phyloP scores from a whole-genome alignment of 2,113 vertebrate species.

The Heterocephalus glaber region DNA sequence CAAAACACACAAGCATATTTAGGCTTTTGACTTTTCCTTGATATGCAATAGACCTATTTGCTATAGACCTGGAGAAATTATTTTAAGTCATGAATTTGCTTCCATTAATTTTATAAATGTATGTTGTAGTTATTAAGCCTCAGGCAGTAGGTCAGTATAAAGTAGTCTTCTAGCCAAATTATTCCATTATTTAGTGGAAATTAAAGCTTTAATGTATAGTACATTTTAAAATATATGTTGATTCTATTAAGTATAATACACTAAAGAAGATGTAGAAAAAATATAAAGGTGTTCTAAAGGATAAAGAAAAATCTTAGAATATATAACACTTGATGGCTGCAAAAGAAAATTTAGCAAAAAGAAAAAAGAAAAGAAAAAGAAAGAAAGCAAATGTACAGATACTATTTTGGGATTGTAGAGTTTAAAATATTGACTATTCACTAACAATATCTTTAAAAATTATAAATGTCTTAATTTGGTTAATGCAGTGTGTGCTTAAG shows the following conservation, averaged over 20 bases:
- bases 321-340: not conserved
- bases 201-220: not conserved
- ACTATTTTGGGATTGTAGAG: not conserved
- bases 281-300: not conserved
- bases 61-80: not conserved
- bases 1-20: not conserved
- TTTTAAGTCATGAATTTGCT: slow-evolving; percentile 21
- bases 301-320: slow-evolving; percentile 6
- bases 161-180: not conserved
- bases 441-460: not conserved
- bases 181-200: slow-evolving; percentile 37
- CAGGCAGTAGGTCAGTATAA: not conserved
- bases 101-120: not conserved
- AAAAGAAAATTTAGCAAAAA: slow-evolving; percentile 19
- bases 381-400: slow-evolving; percentile 3
- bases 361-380: not conserved
- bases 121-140: not conserved
- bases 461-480: slow-evolving; percentile 28
- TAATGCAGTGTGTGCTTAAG: not conserved
- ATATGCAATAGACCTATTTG: not conserved
- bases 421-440: not conserved
- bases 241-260: not conserved
- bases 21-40: slow-evolving; percentile 26
- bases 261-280: slow-evolving; percentile 9
- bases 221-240: not conserved